A percentile compares a stretch with the other conserved stretches of the same genome.
Conservation (phyloP, 2,888 invertebrate species). For the Acanthoscelides obtectus region DNA sequence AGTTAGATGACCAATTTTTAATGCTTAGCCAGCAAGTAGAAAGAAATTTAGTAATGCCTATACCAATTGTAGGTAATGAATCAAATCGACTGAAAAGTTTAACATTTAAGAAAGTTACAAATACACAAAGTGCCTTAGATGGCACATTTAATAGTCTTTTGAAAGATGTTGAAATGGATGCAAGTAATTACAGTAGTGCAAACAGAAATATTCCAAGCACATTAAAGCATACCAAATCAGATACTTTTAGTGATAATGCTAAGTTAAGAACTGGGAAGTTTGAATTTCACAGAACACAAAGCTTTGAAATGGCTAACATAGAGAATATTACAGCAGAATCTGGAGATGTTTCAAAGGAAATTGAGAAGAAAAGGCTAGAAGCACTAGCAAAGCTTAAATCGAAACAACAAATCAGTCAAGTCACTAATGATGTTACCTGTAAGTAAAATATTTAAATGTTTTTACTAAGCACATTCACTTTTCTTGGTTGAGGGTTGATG, state of each 20-base stretch:
- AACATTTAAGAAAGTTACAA: neutral
- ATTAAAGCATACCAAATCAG: neutral
- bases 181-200: neutral
- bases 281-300: conserved; percentile 34
- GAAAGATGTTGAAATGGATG: neutral
- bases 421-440: conserved; percentile 6
- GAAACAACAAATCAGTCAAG: conserved; percentile 41
- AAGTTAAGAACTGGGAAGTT: conserved; percentile 20
- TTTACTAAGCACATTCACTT: too few relatives aligned
- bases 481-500: too few relatives aligned
- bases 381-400: conserved; percentile 57
- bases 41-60: conserved; percentile 16
- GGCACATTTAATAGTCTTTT: neutral
- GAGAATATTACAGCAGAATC: conserved; percentile 16
- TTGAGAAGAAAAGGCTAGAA: conserved; percentile 56
- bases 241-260: neutral
- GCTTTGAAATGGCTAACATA: conserved; percentile 30
- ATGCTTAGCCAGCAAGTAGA: conserved; percentile 41
- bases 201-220: neutral
- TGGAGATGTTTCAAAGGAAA: conserved; percentile 56
- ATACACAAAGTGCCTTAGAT: conserved; percentile 3
- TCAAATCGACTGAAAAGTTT: neutral
- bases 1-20: conserved; percentile 40
- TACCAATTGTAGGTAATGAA: neutral
- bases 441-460: conserved; percentile 17